phyloP scores from a whole-genome alignment of 2,113 vertebrate genomes.

The Riparia riparia region DNA sequence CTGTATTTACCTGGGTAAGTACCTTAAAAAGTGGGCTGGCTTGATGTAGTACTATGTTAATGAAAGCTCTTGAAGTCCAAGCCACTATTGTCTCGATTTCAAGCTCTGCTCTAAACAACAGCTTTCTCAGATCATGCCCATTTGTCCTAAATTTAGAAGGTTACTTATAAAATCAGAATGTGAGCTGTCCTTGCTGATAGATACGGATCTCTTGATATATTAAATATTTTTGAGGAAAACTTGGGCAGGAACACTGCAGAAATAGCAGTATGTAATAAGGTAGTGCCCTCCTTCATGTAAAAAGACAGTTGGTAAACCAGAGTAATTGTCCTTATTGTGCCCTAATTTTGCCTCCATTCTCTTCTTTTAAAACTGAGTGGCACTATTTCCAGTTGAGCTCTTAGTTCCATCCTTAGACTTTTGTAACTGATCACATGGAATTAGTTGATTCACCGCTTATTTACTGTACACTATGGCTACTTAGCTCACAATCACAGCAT shows the following conservation, averaged over 20 bases:
- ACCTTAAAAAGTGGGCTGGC: neutral
- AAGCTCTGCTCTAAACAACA: neutral
- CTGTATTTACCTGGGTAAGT: neutral
- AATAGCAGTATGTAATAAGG: neutral
- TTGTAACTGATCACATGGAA: neutral
- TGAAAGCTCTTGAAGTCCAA: neutral
- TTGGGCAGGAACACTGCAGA: neutral
- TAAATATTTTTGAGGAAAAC: neutral
- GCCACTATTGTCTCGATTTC: neutral
- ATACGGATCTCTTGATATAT: neutral
- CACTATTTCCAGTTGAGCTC: neutral
- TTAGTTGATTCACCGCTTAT: neutral
- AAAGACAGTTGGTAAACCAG: neutral
- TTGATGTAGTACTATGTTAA: neutral
- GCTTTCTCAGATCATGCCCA: neutral
- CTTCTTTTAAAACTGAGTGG: neutral
- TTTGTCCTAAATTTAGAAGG: neutral
- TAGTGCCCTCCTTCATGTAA: neutral
- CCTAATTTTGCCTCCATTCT: neutral
- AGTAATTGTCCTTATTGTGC: neutral
- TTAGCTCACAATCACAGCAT: neutral
- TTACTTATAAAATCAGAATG: neutral
- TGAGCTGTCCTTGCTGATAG: neutral
- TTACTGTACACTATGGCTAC: neutral
- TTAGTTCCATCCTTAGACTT: neutral